phyloP scores from a whole-genome alignment of 2,888 invertebrate genomes.

The Tachystola acroxantha region DNA sequence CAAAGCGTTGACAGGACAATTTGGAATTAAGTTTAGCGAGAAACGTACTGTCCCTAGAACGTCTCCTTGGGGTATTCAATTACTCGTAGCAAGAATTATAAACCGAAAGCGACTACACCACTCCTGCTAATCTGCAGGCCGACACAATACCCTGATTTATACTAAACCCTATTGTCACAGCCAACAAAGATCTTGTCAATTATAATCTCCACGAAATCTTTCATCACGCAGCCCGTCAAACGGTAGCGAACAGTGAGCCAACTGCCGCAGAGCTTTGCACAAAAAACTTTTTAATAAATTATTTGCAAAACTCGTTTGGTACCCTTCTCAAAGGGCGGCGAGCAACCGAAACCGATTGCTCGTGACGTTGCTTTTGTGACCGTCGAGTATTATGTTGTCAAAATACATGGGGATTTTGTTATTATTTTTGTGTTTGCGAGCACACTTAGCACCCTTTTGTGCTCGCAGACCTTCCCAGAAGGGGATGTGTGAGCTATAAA shows the following conservation, averaged over 20 bases:
- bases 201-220: slow-evolving; percentile 70
- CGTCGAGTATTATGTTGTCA: slow-evolving; percentile 76
- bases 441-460: slow-evolving; percentile 75
- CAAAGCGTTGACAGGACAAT: slow-evolving; percentile 45
- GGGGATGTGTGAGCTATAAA: slow-evolving; percentile 62
- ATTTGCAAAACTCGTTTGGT: slow-evolving; percentile 72
- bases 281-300: slow-evolving; percentile 68
- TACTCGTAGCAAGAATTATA: slow-evolving; percentile 48
- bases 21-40: slow-evolving; percentile 53
- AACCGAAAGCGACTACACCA: slow-evolving; percentile 29
- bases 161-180: slow-evolving; percentile 61
- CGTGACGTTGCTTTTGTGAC: slow-evolving; percentile 74
- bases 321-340: slow-evolving; percentile 70
- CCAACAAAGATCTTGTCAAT: slow-evolving; percentile 76
- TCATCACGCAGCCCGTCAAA: slow-evolving; percentile 61
- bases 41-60: slow-evolving; percentile 41
- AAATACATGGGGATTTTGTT: slow-evolving; percentile 76
- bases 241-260: slow-evolving; percentile 62
- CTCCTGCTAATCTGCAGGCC: slow-evolving; percentile 60
- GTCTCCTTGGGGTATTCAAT: slow-evolving; percentile 45
- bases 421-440: slow-evolving; percentile 77
- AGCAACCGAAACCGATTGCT: slow-evolving; percentile 73
- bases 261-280: slow-evolving; percentile 38
- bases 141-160: slow-evolving; percentile 62
- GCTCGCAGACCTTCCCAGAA: slow-evolving; percentile 55